Percentiles rank a stretch among this genome's conserved stretches.
Conservation (phyloP, 2,797 vertebrate species). For the Rhodeus uyekii region DNA sequence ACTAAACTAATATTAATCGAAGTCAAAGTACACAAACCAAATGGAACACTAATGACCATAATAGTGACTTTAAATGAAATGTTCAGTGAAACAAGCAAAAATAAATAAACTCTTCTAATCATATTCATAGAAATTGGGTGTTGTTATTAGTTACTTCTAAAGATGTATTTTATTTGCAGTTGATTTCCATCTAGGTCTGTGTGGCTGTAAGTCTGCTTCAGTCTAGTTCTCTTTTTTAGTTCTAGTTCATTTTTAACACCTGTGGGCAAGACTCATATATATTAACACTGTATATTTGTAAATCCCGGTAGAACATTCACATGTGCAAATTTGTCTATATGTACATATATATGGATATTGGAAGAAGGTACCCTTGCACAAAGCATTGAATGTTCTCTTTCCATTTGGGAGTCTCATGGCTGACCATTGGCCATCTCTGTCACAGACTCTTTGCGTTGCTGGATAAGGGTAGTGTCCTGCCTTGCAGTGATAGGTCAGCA, state of each 20-base stretch:
- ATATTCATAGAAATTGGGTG: not conserved
- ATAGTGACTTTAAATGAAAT: too few species aligned
- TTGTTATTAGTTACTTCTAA: not conserved
- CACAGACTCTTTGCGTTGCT: conserved; percentile 66
- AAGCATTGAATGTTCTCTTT: conserved; percentile 63
- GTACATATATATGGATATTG: too few species aligned
- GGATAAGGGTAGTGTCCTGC: conserved; percentile 75
- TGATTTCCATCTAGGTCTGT: too few species aligned
- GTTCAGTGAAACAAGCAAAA: too few species aligned
- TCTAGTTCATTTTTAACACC: not conserved
- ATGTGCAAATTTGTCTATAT: too few species aligned
- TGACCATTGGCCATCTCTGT: conserved; percentile 73
- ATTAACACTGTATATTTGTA: too few species aligned
- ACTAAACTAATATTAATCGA: too few species aligned
- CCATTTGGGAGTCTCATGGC: conserved; percentile 66
- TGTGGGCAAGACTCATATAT: not conserved
- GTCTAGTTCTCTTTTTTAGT: not conserved
- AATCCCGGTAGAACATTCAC: too few species aligned
- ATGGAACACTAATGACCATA: too few species aligned
- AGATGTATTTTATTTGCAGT: not conserved
- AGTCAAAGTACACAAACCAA: too few species aligned
- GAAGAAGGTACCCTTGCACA: conserved; percentile 75
- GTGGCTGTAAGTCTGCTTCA: too few species aligned
- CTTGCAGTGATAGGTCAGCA: conserved; percentile 77
- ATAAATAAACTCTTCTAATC: not conserved